Base-by-base conservation (phyloP, 2,113 vertebrate species). In the Cichladusa arquata region DNA sequence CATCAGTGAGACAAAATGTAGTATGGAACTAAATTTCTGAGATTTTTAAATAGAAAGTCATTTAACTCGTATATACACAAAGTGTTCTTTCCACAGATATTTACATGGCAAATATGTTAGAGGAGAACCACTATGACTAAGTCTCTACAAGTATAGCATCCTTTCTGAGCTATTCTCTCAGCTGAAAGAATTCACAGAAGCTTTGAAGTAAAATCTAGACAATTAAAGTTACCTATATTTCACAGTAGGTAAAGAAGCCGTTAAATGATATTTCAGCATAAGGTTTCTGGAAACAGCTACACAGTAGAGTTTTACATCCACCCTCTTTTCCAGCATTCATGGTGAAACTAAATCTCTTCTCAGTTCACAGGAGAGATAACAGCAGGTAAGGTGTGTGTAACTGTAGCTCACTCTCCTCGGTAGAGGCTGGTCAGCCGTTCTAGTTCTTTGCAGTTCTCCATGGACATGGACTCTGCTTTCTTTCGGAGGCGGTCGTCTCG, bases 371-470 rank as follows among this genome's bases (percentile, higher is more conserved):
- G 97, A 94, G 93, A 95, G 65, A 96, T 33, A 88, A 89, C 25
- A 4, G 92, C 84, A 91, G 12, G 9, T 76, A 81, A 80, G 79
- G 81, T 42, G 20, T 9, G 66, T 67, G 12, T 54, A 66, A 44
- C 3, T 40, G 53, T 24, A 57, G 80, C 88, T 99, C 98, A 99
- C 97, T 98, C 99, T 31, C 98, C 99, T 94, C 99, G 98, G 95
- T 99, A 99, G 82, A 99, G 96, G 92, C 98, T 98, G 84, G 99
- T 99, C 97, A 99, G 97, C 97, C 99, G 98, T 90, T 99, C 99
- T 51, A 99, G 90, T 88, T 99, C 99, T 97, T 98, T 99, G 97
- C 99, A 99, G 98, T 99, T 99, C 69, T 99, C 99, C 99, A 99
- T 99, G 92, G 98, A 98, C 98, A 99, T 98, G 62, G 98, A 98